Percentiles rank a stretch among this genome's conserved stretches.
Conservation (phyloP, 2,888 invertebrate genomes). For the Drepanosiphum platanoidis region DNA sequence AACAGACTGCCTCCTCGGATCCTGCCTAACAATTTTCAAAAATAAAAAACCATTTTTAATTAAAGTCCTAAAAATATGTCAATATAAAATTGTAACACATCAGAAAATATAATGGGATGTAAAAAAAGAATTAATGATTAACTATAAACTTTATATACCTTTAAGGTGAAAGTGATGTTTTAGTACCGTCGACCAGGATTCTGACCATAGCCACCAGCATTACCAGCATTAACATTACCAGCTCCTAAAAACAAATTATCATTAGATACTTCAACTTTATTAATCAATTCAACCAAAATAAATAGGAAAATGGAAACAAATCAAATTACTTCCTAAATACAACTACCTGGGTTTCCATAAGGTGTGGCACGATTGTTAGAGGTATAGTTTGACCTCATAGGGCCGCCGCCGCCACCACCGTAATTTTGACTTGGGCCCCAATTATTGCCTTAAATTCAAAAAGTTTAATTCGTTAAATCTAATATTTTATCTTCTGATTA, state of each 20-base stretch:
- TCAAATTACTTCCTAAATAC: slow-evolving; percentile 9
- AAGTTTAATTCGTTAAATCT: not conserved
- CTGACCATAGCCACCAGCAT: slow-evolving; percentile 56
- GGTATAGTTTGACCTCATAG: slow-evolving; percentile 64
- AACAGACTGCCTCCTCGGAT: slow-evolving; percentile 62
- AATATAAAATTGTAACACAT: slow-evolving; percentile 9
- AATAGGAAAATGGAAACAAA: too few species aligned
- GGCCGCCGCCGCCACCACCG: slow-evolving; percentile 63
- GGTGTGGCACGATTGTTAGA: slow-evolving; percentile 63
- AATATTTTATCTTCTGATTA: too few species aligned
- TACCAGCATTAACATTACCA: slow-evolving; percentile 55
- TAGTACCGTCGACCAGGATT: slow-evolving; percentile 51
- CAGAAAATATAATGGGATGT: slow-evolving; percentile 20
- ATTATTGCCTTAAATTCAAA: slow-evolving; percentile 31
- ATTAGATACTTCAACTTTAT: not conserved
- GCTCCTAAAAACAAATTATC: slow-evolving; percentile 30
- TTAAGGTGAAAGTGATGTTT: slow-evolving; percentile 2
- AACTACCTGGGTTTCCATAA: slow-evolving; percentile 62
- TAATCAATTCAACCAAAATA: not conserved
- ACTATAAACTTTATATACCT: slow-evolving; percentile 21
- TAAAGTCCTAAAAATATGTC: slow-evolving; percentile 51
- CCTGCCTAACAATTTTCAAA: slow-evolving; percentile 61
- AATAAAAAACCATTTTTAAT: slow-evolving; percentile 56
- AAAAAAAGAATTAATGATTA: not conserved
- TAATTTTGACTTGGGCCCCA: slow-evolving; percentile 59